Evolutionary conservation across 2,113 vertebrate species (phyloP).

Genomic region (Aphyosemion australe): DNA sequence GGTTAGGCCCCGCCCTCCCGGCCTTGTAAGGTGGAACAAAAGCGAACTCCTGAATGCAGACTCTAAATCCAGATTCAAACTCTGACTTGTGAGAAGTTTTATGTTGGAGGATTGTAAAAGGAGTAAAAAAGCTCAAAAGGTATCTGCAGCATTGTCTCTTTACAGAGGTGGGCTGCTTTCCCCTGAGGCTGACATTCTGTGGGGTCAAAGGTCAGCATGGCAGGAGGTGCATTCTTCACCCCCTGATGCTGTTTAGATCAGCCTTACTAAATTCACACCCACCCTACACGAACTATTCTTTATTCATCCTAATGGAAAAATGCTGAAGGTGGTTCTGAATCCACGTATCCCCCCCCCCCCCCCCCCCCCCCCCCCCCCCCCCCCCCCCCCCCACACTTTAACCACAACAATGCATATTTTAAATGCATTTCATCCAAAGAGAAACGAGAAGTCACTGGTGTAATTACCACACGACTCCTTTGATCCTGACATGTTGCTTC

Average conservation of each 20-base stretch:
- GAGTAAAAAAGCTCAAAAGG: constrained; percentile 71
- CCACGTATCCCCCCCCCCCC: no score
- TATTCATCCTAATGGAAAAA: constrained; percentile 11
- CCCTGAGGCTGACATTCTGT: constrained; percentile 59
- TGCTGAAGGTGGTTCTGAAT: no score
- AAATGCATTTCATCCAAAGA: no score
- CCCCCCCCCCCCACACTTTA: no score
- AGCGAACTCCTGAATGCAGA: constrained; percentile 65
- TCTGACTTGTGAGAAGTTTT: constrained; percentile 51
- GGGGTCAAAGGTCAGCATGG: constrained; percentile 67
- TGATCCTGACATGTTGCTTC: constrained; percentile 2
- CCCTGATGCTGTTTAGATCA: constrained; percentile 38
- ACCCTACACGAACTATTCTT: constrained; percentile 2
- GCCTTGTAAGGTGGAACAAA: constrained; percentile 68
- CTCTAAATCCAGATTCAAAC: constrained; percentile 70
- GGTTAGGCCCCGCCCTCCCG: constrained; percentile 26
- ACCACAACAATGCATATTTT: no score
- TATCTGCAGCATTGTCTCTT: constrained; percentile 70
- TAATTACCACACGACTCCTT: constrained; percentile 30
- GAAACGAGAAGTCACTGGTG: no score
- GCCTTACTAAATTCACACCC: not conserved
- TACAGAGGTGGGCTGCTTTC: constrained; percentile 48
- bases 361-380: no score
- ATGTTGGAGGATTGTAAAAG: constrained; percentile 41
- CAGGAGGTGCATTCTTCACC: constrained; percentile 63